A percentile compares a stretch with the other conserved stretches of the same genome.
Evolutionary conservation across 2,113 vertebrate species (phyloP).

Genomic region (Gracilinanus agilis): DNA sequence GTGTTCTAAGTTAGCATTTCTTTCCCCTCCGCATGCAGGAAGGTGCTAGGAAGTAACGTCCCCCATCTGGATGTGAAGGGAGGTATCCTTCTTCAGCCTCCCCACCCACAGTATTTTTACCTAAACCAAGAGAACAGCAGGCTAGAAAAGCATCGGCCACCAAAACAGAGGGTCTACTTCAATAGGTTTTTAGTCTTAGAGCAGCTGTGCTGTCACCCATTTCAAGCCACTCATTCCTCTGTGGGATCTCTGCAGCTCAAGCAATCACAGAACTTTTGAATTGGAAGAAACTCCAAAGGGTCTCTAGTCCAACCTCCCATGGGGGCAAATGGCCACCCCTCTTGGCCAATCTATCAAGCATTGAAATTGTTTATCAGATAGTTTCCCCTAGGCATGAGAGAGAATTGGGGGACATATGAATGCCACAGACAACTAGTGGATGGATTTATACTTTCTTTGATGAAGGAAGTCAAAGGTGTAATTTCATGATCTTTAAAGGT

Average conservation of each 20-base stretch:
- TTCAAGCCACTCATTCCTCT: not conserved
- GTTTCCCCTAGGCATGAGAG: rapidly evolving
- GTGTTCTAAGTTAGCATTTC: conserved; percentile 19
- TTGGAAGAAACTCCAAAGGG: not conserved
- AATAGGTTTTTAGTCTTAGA: not conserved
- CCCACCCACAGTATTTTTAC: not conserved
- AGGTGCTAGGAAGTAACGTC: conserved; percentile 20
- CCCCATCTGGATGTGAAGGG: not conserved
- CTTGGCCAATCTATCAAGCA: not conserved
- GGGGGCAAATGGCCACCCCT: not conserved
- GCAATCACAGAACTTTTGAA: conserved; percentile 11
- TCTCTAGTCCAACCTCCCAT: not conserved
- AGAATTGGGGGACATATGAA: not conserved
- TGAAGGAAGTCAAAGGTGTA: not conserved
- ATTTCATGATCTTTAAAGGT: conserved; percentile 28
- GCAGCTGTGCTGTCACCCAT: not conserved
- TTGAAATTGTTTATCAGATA: not conserved
- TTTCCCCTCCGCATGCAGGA: conserved; percentile 1
- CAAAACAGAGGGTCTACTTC: not conserved
- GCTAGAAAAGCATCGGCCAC: not conserved
- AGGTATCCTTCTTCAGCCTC: not conserved
- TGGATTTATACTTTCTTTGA: not conserved
- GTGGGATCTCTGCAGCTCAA: not conserved
- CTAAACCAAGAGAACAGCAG: conserved; percentile 9
- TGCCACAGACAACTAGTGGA: not conserved